These are phyloP conservation scores for Synergus japonicus DNA, from an alignment of 2,888 invertebrate species.

Conservation along the genomic window DNA sequence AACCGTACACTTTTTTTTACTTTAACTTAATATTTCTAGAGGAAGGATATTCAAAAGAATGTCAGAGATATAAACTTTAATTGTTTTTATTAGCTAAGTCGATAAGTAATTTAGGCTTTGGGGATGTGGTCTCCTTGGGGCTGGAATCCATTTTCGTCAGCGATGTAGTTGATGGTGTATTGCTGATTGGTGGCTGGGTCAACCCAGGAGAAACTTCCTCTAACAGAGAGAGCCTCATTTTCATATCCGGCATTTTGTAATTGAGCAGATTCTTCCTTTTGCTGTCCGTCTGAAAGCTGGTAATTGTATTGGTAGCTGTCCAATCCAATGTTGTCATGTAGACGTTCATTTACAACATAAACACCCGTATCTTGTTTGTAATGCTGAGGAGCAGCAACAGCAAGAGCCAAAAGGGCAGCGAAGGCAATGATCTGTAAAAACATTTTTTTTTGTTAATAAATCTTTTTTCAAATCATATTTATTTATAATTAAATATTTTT, in stretches of 20 bases:
- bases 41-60: no score
- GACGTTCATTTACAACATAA: conserved; percentile 47
- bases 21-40: no score
- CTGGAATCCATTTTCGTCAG: conserved; percentile 67
- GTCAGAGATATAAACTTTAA: no score
- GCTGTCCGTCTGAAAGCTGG: conserved; percentile 55
- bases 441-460: no score
- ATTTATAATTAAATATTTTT: no score
- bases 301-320: conserved; percentile 54
- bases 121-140: conserved; percentile 63
- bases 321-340: conserved; percentile 54
- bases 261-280: conserved; percentile 61
- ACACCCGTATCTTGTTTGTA: conserved; percentile 31
- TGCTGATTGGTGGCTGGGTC: conserved; percentile 60
- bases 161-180: conserved; percentile 64
- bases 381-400: conserved; percentile 52
- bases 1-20: no score
- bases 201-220: conserved; percentile 65
- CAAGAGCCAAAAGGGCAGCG: conserved; percentile 54
- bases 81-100: neutral
- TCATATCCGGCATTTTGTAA: conserved; percentile 47
- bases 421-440: no score
- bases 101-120: conserved; percentile 26
- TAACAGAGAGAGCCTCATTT: conserved; percentile 58
- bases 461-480: no score